Percentiles rank a stretch among this genome's conserved stretches.
phyloP scores from a whole-genome alignment of 2,888 invertebrate species.

The Polydrusus tereticollis region DNA sequence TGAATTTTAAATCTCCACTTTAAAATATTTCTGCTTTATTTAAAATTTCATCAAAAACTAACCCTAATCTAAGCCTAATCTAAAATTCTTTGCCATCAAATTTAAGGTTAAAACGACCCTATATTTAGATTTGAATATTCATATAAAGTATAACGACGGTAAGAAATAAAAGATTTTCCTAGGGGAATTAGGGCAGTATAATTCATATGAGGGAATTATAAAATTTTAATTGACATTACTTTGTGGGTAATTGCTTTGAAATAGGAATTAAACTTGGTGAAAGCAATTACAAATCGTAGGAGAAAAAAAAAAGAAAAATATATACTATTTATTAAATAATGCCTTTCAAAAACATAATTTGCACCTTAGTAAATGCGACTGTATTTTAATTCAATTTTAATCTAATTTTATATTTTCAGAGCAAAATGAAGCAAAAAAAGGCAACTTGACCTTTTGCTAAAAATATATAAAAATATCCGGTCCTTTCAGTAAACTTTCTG shows the following conservation, averaged over 20 bases:
- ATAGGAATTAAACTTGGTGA: not conserved
- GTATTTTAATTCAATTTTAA: too few relatives aligned
- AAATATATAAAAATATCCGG: not conserved
- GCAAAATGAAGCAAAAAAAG: not conserved
- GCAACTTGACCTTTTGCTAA: not conserved
- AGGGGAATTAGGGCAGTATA: not conserved
- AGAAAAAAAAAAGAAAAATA: too few relatives aligned
- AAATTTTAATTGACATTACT: not conserved
- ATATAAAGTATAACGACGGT: not conserved
- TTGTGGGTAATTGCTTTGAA: not conserved
- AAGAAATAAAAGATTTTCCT: not conserved
- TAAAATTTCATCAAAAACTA: conserved; percentile 4
- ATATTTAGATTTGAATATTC: conserved; percentile 5
- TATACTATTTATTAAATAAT: too few relatives aligned
- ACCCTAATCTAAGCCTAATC: not conserved
- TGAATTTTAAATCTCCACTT: not conserved
- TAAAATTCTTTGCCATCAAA: not conserved
- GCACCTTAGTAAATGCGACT: too few relatives aligned
- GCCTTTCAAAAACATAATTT: too few relatives aligned
- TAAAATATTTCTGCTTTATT: not conserved
- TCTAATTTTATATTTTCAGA: not conserved
- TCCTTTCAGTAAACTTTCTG: not conserved
- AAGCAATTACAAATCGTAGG: not conserved
- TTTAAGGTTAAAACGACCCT: not conserved
- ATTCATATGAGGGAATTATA: not conserved